Evolutionary conservation across 2,797 vertebrate species (phyloP).

Genomic region (Syndactyla subalaris): DNA sequence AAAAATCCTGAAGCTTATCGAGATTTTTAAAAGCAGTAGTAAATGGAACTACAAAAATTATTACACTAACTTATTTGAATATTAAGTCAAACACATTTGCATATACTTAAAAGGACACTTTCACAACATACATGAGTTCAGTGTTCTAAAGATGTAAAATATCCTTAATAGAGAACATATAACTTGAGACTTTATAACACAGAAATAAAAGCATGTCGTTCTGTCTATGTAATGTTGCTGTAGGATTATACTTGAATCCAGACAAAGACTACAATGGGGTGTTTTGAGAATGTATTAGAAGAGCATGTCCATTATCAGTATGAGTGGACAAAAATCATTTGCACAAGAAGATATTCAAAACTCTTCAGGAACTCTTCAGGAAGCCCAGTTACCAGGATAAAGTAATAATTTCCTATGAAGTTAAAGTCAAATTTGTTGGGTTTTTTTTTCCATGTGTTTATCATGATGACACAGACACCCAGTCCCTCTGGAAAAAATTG

Average conservation of each 20-base stretch:
- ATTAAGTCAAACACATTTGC: neutral
- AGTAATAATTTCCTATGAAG: neutral
- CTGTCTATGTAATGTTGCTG: neutral
- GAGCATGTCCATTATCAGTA: neutral
- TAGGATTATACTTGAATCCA: neutral
- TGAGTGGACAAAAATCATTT: neutral
- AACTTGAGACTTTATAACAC: neutral
- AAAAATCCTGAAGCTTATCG: neutral
- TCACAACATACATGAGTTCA: neutral
- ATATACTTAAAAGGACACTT: neutral
- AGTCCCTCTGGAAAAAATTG: neutral
- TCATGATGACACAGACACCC: neutral
- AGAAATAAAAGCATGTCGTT: neutral
- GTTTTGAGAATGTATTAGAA: neutral
- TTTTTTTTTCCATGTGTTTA: accelerated
- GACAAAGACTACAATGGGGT: neutral
- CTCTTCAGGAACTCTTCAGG: neutral
- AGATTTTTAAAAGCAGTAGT: neutral
- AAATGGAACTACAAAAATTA: neutral
- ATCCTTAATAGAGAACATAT: neutral
- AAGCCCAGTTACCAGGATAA: neutral
- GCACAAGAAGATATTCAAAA: neutral
- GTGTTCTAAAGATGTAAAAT: neutral
- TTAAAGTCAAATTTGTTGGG: accelerated
- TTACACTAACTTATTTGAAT: neutral